Base-by-base conservation (phyloP, 2,888 invertebrate species). In the Stenchaetothrips biformis region DNA sequence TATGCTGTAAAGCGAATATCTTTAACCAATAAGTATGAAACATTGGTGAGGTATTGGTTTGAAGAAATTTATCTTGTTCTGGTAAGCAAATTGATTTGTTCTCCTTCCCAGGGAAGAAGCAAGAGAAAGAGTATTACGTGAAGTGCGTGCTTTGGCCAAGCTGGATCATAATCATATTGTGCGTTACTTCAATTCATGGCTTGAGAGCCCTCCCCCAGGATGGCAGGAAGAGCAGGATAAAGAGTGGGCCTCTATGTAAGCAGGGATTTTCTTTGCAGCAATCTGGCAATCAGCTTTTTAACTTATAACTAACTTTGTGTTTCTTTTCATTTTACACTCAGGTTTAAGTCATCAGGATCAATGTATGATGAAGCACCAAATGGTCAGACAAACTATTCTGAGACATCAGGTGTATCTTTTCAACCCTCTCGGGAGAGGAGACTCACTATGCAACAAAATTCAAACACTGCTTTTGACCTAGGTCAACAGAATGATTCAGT, bases 1-100 rank as follows among this genome's bases (percentile, higher is more conserved):
- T 99, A 99, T 87, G 99, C 99, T 8, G 93, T 99, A 0, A 99
- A 99, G 88, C 90, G 98, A 84, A 98, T 98, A 80, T 92, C 93
- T 0, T 87, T 99, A 81, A 95, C 97, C 1, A 93, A 91, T 83
- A 90, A 90, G 92, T 92, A 85, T 85, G 87, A 80, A 1, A 37
- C 4, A 37, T 37, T 37, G 4, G 37, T 37, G 4, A 25, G 16
- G 37, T 48, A 2, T 11, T 78, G n/a, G 13, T 25, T 2, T 80
- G 7, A 47, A 21, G 48, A 9, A 62, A 74, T 78, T 81, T 80
- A 78, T 81, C 27, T 80, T 18, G 48, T 79, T 53, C 48, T 53
- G 81, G 59, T 80, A 37, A 79, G 59, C 78, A 48, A 78, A 47
- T 53, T 27, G 16, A 3, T 78, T 79, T 78, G 53, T 53, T 74